Conservation (phyloP, 2,888 invertebrate species). For the Pediacus dermestoides region DNA sequence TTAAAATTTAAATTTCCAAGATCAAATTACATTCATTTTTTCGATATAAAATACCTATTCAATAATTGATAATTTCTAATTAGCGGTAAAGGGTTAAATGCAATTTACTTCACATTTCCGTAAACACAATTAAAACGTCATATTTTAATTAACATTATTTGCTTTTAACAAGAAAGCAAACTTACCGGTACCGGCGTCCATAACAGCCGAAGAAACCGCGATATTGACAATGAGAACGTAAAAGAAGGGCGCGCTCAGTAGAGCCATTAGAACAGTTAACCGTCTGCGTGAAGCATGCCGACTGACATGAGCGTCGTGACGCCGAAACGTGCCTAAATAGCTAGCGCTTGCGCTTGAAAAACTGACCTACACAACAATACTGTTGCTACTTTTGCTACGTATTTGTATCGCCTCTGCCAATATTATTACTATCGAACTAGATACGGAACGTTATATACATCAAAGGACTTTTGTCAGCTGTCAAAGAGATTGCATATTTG, state of each 20-base stretch:
- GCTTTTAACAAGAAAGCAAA: no score
- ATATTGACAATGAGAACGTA: slow-evolving; percentile 16
- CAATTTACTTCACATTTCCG: no score
- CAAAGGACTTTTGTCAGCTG: slow-evolving; percentile 12
- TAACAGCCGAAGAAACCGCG: slow-evolving; percentile 22
- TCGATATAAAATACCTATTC: no score
- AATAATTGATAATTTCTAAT: no score
- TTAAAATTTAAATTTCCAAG: no score
- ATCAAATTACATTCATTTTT: no score
- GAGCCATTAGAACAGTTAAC: slow-evolving; percentile 5
- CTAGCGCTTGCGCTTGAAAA: slow-evolving; percentile 29
- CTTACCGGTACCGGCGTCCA: slow-evolving; percentile 33
- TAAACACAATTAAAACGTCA: no score
- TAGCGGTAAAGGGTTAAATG: no score
- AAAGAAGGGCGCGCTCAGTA: slow-evolving; percentile 3
- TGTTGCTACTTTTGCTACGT: slow-evolving; percentile 12
- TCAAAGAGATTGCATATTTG: slow-evolving; percentile 11
- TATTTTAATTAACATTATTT: no score
- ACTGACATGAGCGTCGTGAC: slow-evolving; percentile 36
- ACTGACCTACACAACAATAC: slow-evolving; percentile 36
- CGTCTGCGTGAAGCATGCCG: slow-evolving; percentile 38
- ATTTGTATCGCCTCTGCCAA: slow-evolving; percentile 8
- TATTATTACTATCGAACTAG: slow-evolving; percentile 8
- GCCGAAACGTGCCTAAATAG: slow-evolving; percentile 23
- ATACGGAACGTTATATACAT: slow-evolving; percentile 9